Conservation (phyloP, 1,140 invertebrate species). For the Caenorhabditis brenneri region DNA sequence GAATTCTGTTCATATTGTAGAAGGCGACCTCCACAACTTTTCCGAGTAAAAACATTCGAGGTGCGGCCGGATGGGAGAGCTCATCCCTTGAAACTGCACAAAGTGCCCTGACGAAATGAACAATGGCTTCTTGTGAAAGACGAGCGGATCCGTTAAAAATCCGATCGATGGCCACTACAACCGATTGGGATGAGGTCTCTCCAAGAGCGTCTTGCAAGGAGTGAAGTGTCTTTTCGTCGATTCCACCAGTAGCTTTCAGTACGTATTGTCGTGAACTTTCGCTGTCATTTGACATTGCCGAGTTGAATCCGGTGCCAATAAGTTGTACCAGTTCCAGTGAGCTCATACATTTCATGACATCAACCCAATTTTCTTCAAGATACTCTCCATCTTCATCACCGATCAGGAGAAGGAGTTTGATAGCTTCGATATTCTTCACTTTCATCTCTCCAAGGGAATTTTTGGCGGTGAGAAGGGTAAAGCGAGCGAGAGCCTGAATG, state of each 20-base stretch:
- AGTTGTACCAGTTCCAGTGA: conserved; percentile 95
- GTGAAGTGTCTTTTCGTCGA: conserved; percentile 73
- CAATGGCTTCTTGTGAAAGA: conserved; percentile 95
- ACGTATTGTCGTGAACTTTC: conserved; percentile 48
- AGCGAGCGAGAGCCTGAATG: conserved; percentile 84
- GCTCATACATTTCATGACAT: conserved; percentile 97
- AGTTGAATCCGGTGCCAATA: conserved; percentile 82
- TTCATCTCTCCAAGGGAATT: conserved; percentile 98
- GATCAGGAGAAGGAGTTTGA: conserved; percentile 79
- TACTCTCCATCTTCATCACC: conserved; percentile 93
- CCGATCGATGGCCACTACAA: conserved; percentile 94
- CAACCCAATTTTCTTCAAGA: conserved; percentile 83
- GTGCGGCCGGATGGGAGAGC: conserved; percentile 80
- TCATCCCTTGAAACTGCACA: conserved; percentile 93
- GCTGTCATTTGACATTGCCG: conserved; percentile 2
- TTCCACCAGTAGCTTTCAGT: conserved; percentile 72
- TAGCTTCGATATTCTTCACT: conserved; percentile 98
- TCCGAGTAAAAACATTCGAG: conserved; percentile 95
- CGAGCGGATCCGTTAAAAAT: conserved; percentile 91
- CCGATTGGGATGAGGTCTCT: conserved; percentile 96
- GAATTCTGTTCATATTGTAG: conserved; percentile 99
- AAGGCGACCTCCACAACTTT: conserved; percentile 89
- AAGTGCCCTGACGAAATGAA: conserved; percentile 94
- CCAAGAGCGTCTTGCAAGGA: conserved; percentile 94
- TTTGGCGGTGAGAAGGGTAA: conserved; percentile 91